These are phyloP conservation scores for Zelleria hepariella DNA, from an alignment of 2,888 invertebrate genomes.

Conservation along the genomic window DNA sequence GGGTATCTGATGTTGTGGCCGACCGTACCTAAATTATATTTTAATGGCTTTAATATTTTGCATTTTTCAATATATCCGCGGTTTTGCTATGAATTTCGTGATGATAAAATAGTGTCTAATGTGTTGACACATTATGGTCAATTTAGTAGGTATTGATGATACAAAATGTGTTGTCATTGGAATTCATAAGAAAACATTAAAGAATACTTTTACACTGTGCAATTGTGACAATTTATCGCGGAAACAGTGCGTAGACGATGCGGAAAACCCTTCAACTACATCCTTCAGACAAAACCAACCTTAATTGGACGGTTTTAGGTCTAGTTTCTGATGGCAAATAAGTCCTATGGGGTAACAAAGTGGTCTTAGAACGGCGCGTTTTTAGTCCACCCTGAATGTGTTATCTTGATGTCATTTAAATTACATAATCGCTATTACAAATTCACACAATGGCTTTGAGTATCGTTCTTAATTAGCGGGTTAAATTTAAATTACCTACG, in stretches of 20 bases:
- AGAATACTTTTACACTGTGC: constrained; percentile 20
- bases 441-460: not conserved
- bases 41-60: too few species aligned
- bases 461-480: not conserved
- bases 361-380: constrained; percentile 26
- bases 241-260: constrained; percentile 51
- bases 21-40: too few species aligned
- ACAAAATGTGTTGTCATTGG: constrained; percentile 11
- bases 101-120: too few species aligned
- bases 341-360: constrained; percentile 14
- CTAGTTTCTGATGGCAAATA: constrained; percentile 18
- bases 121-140: too few species aligned
- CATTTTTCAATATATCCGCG: too few species aligned
- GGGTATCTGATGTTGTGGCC: too few species aligned
- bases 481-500: not conserved
- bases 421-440: constrained; percentile 17
- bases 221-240: constrained; percentile 50
- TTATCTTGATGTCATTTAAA: constrained; percentile 20
- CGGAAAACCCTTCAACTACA: constrained; percentile 13
- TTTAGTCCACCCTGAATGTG: constrained; percentile 19
- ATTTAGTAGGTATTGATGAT: not conserved
- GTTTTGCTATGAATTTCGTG: too few species aligned
- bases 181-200: constrained; percentile 11
- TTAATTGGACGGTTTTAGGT: not conserved
- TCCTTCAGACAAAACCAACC: not conserved